Base-by-base conservation (phyloP, 2,113 vertebrate genomes). In the Scartelaos histophorus region DNA sequence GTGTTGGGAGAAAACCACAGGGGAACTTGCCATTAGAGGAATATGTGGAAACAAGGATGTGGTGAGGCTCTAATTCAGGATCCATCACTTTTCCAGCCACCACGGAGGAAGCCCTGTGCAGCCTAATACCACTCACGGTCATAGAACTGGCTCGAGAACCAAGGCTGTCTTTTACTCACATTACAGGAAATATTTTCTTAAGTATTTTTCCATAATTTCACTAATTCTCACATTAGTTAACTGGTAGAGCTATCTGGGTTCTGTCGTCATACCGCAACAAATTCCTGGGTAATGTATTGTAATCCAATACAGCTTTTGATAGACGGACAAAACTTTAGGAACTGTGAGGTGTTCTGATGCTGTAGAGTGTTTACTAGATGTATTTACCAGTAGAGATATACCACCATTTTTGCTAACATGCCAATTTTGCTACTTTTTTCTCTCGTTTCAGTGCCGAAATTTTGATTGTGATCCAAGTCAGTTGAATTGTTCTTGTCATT, bases 41-140 rank as follows among this genome's bases (percentile, higher is more conserved):
- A 75, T 82, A 86, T 84, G 81, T 89, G 87, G 89, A 90, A 90
- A 90, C 79, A 82, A 83, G 83, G 79, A 84, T 87, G 88, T 88
- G 89, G 89, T 81, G 67, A 61, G 66, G 56, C 67, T 82, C 66
- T 74, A 67, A 13, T 80, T 72, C 60, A 73, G 73, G 71, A 69
- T 81, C 76, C 81, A 80, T 84, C 85, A 71, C 72, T 89, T 87
- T 82, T 82, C 85, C 83, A 83, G 85, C 51, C n/a, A 85, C 73
- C 61, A 64, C 29, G 15, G 61, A 64, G 61, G 61, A 38, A 64
- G 61, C 61, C 34, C 61, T 64, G 61, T 11, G 9, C 61, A 64
- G 17, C 13, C 34, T 64, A 43, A 64, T 38, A 35, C 61, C 34
- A 62, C 60, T 19, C 25, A 62, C 5, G 25, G 29, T 3, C 60